phyloP scores from a whole-genome alignment of 2,888 invertebrate species.

The Diabrotica balteata region DNA sequence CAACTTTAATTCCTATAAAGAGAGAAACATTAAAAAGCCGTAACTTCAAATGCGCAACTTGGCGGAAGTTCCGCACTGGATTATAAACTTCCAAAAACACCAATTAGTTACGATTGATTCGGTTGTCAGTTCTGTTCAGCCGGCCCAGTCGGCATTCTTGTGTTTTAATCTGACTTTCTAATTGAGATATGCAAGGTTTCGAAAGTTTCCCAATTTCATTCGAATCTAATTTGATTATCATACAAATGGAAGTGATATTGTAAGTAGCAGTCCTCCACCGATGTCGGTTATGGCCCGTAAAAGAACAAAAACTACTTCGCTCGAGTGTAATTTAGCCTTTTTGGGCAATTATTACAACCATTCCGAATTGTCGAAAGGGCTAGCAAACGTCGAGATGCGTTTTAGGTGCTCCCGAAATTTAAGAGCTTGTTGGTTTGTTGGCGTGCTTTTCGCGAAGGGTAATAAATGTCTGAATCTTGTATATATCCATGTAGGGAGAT shows the following conservation, averaged over 20 bases:
- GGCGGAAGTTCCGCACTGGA: background rate
- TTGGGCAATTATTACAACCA: constrained; percentile 20
- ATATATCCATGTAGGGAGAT: background rate
- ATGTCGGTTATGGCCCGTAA: constrained; percentile 23
- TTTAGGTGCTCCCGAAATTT: constrained; percentile 14
- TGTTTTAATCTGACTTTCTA: constrained; percentile 42
- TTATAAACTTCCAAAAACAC: constrained; percentile 33
- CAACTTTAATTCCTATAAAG: constrained; percentile 1
- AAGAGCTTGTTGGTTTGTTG: constrained; percentile 5
- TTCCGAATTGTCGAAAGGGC: constrained; percentile 19
- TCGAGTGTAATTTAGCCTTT: constrained; percentile 13
- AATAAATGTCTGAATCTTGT: constrained; percentile 15
- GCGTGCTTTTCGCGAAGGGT: background rate
- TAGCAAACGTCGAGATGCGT: background rate
- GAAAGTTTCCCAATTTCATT: constrained; percentile 37
- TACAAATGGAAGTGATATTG: constrained; percentile 35
- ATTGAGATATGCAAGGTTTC: constrained; percentile 39
- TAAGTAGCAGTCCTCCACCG: constrained; percentile 15
- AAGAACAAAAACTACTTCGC: constrained; percentile 24
- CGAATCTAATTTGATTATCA: constrained; percentile 36
- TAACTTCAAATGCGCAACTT: constrained; percentile 11
- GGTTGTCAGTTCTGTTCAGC: constrained; percentile 31
- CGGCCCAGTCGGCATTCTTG: constrained; percentile 22
- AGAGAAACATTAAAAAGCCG: constrained; percentile 11
- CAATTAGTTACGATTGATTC: constrained; percentile 40